Base-by-base conservation (phyloP, 1,140 invertebrate genomes). In the Pararge aegeria region DNA sequence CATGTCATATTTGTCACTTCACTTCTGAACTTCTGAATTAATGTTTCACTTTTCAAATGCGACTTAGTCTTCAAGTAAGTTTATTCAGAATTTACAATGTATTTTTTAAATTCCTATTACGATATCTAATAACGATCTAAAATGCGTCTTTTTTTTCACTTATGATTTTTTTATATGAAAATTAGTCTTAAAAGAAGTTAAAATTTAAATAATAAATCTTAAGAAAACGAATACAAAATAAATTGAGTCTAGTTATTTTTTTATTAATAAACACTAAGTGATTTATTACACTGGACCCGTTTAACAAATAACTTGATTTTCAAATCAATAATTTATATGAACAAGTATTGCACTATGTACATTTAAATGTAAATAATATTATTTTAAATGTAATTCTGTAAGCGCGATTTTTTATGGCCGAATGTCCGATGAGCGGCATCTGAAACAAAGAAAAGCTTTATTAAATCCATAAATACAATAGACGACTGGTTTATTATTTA, bases 381-480 rank as follows among this genome's bases (percentile, higher is more conserved):
- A 24, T 40, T 21, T 50, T 29, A 10, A 49, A 54, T 46, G 16
- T 15, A 20, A 46, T 15, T 46, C 18, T 46, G 42, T 46, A 12
- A 46, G 12, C 16, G 19, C 19, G 2, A 30, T 52, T 20, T 55
- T 42, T 55, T 57, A 9, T 54, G 52, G 51, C 40, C 55, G 37
- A 37, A 5, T 44, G 70, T 61, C 27, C 55, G 5, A 53, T 13
- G 21, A 2, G 52, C 64, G 34, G 66, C 74, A 83, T 83, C 80
- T 83, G 80, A 42, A 83, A 83, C 64, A 72, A 68, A 59, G 64
- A 49, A 53, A 63, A 18, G 15, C 5, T 19, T 13, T 48, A 34
- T 56, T 37, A 30, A 7, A 40, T 38, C 29, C n/a, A 37, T 46
- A 1, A 9, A 46, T 46, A 46, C 19, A 46, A 20, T 19, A 5